Conservation (phyloP, 2,888 invertebrate genomes). For the Pilophorus perplexus region DNA sequence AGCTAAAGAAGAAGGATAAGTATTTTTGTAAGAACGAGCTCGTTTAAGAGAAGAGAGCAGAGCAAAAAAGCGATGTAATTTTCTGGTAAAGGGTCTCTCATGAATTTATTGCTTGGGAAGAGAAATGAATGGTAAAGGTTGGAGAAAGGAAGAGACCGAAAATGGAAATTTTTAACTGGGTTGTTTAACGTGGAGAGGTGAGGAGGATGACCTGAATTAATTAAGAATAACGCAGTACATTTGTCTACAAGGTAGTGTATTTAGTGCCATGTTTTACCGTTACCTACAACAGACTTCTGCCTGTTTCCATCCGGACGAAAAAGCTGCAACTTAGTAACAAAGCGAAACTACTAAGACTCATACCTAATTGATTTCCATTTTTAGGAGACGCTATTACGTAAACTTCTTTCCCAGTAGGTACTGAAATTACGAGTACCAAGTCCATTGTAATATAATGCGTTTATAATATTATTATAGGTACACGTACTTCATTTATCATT, state of each 20-base stretch:
- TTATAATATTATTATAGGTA: no score
- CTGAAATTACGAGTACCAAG: no score
- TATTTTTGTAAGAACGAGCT: constrained; percentile 37
- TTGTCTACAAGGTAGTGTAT: constrained; percentile 34
- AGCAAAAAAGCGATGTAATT: constrained; percentile 33
- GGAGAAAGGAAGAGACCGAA: constrained; percentile 17
- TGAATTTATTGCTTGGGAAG: constrained; percentile 31
- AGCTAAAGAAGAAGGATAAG: constrained; percentile 20
- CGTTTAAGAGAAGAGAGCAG: constrained; percentile 15
- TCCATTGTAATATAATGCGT: no score
- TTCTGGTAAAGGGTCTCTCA: constrained; percentile 37
- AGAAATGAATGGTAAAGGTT: background rate
- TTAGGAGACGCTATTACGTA: no score
- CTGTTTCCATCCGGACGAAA: background rate
- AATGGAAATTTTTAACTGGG: constrained; percentile 38
- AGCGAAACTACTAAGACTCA: background rate
- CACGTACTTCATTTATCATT: no score
- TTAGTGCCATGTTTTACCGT: constrained; percentile 33
- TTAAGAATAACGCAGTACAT: constrained; percentile 37
- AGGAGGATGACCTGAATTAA: constrained; percentile 29
- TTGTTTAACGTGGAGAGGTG: constrained; percentile 8
- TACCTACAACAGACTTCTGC: constrained; percentile 5
- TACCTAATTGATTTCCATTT: no score
- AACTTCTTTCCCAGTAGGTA: no score
- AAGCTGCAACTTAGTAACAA: no score